Evolutionary conservation across 2,113 vertebrate genomes (phyloP).

Genomic region (Blennius ocellaris): DNA sequence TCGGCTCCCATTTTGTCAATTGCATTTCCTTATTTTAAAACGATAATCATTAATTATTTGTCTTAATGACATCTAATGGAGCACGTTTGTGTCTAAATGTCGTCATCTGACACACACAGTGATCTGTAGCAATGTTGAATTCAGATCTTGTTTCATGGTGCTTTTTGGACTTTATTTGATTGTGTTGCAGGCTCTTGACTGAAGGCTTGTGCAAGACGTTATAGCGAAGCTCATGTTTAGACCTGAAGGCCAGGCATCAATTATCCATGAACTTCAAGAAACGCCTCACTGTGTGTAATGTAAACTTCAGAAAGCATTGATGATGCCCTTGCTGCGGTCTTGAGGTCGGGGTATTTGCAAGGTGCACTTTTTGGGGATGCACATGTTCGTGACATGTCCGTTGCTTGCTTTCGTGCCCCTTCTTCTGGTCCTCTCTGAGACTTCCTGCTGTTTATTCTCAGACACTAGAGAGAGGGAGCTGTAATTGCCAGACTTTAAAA

Average conservation of each 20-base stretch:
- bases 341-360: neutral
- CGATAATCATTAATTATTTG: constrained; percentile 49
- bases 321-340: neutral
- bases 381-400: neutral
- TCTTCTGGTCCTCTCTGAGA: constrained; percentile 17
- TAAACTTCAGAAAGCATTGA: constrained; percentile 10
- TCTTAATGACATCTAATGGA: constrained; percentile 28
- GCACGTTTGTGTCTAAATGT: neutral
- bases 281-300: neutral
- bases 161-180: neutral
- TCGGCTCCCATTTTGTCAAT: constrained; percentile 30
- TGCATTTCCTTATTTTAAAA: constrained; percentile 43
- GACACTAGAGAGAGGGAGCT: constrained; percentile 20
- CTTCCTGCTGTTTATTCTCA: constrained; percentile 39
- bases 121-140: neutral
- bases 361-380: no score
- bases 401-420: neutral
- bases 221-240: neutral
- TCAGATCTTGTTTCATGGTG: neutral
- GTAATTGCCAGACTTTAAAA: constrained; percentile 58
- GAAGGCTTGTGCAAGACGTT: neutral
- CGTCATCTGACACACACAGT: no score
- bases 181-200: neutral
- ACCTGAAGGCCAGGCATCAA: constrained; percentile 15
- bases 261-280: constrained; percentile 11